Evolutionary conservation across 30 jellyfish, hydroid and myxozoan genomes (phyloP).

Genomic region (Aurelia aurita complex sp. Pacific): DNA sequence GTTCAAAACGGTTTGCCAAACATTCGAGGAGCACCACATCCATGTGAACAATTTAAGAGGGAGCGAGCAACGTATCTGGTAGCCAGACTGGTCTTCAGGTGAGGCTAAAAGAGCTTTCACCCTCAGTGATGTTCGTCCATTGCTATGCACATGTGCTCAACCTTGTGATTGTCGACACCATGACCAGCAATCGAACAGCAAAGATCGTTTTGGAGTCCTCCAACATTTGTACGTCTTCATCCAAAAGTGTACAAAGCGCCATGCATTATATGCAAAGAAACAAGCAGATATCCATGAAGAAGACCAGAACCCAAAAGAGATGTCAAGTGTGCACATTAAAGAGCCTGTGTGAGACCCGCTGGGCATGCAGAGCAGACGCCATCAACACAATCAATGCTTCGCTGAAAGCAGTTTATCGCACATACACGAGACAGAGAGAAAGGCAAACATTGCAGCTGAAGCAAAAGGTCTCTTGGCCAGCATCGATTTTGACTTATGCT

Average conservation of each 20-base stretch:
- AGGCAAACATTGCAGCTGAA: background rate
- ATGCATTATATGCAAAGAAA: conserved; percentile 9
- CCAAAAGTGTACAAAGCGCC: conserved; percentile 23
- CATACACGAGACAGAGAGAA: background rate
- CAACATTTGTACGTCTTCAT: conserved; percentile 33
- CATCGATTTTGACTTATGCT: too few relatives aligned
- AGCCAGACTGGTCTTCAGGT: conserved; percentile 4
- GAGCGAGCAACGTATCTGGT: background rate
- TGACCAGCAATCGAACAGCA: conserved; percentile 25
- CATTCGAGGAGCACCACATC: background rate
- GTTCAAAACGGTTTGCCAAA: background rate
- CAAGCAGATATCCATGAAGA: background rate
- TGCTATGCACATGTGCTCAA: conserved; percentile 6
- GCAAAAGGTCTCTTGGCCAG: too few relatives aligned
- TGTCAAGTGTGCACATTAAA: background rate
- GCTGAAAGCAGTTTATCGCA: background rate
- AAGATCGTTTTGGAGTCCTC: conserved; percentile 14
- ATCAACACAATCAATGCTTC: background rate
- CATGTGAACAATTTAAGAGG: background rate
- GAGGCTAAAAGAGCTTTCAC: conserved; percentile 7
- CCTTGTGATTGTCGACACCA: conserved; percentile 11
- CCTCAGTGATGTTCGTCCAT: conserved; percentile 10
- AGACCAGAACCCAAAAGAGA: background rate
- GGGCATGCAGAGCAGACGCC: conserved; percentile 1
- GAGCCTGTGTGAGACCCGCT: conserved; percentile 11